Evolutionary conservation across 2,113 vertebrate species (phyloP).

Genomic region (Merops nubicus): DNA sequence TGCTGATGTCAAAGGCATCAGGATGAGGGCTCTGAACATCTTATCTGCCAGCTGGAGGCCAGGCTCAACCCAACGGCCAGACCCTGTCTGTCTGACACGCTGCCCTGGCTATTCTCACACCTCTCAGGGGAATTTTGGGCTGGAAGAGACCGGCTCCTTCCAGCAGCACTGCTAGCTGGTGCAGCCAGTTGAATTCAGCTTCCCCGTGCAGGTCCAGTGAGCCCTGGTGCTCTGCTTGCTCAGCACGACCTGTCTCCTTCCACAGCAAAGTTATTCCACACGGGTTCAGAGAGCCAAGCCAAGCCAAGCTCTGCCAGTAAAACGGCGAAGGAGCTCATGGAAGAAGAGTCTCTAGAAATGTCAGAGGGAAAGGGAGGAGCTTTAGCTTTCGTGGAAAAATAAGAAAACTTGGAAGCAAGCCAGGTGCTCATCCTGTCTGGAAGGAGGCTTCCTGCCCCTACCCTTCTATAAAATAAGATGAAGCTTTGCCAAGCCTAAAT

Average conservation of each 20-base stretch:
- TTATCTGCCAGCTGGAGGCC: background rate
- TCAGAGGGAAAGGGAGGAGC: background rate
- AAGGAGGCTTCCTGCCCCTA: background rate
- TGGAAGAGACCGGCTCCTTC: background rate
- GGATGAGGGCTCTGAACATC: background rate
- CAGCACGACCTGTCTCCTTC: background rate
- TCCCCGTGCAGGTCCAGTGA: background rate
- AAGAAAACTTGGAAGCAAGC: background rate
- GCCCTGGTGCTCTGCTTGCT: background rate
- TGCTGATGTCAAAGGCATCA: background rate
- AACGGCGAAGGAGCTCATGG: accelerated
- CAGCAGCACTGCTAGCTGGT: background rate
- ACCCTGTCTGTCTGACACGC: background rate
- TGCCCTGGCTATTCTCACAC: background rate
- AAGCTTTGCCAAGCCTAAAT: background rate
- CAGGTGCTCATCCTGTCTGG: background rate
- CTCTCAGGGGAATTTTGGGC: background rate
- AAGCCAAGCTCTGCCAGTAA: background rate
- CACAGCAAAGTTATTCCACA: background rate
- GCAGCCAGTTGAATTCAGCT: background rate
- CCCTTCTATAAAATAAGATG: background rate
- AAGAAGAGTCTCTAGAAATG: background rate
- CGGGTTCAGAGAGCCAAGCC: background rate
- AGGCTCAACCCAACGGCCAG: background rate
- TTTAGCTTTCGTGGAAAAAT: background rate